Evolutionary conservation across 2,113 vertebrate species (phyloP).

Genomic region (Hiodon alosoides): DNA sequence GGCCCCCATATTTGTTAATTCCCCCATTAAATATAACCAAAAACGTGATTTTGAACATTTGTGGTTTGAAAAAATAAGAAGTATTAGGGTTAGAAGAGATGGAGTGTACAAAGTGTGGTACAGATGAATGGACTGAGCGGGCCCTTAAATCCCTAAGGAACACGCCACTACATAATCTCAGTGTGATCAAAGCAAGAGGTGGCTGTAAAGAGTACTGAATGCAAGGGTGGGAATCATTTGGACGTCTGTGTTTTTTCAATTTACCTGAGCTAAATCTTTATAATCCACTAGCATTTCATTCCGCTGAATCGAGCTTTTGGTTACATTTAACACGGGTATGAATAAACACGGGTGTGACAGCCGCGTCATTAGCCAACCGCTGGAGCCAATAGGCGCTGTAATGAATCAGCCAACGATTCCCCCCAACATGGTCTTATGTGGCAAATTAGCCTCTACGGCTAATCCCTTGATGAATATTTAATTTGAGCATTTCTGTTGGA

Average conservation of each 20-base stretch:
- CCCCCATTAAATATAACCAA: background rate
- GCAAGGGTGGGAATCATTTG: too few relatives aligned
- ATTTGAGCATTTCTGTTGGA: background rate
- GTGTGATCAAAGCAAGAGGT: too few relatives aligned
- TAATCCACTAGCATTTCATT: too few relatives aligned
- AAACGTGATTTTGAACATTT: constrained; percentile 8
- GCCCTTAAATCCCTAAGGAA: too few relatives aligned
- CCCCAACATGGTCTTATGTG: background rate
- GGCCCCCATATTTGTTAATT: background rate
- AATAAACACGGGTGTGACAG: background rate
- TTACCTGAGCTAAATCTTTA: too few relatives aligned
- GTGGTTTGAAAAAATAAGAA: too few relatives aligned
- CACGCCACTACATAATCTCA: too few relatives aligned
- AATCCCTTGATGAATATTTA: constrained; percentile 9
- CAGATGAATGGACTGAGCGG: too few relatives aligned
- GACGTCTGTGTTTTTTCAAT: too few relatives aligned
- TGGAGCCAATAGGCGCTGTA: background rate
- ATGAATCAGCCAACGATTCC: background rate
- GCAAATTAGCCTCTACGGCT: background rate
- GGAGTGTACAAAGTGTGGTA: background rate
- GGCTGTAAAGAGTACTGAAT: too few relatives aligned
- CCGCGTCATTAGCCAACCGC: background rate
- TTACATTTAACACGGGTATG: background rate
- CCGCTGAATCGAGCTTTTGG: too few relatives aligned
- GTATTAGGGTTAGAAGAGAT: background rate